These are phyloP conservation scores for Lycia hirtaria DNA, from an alignment of 2,888 invertebrate species.

Conservation along the genomic window DNA sequence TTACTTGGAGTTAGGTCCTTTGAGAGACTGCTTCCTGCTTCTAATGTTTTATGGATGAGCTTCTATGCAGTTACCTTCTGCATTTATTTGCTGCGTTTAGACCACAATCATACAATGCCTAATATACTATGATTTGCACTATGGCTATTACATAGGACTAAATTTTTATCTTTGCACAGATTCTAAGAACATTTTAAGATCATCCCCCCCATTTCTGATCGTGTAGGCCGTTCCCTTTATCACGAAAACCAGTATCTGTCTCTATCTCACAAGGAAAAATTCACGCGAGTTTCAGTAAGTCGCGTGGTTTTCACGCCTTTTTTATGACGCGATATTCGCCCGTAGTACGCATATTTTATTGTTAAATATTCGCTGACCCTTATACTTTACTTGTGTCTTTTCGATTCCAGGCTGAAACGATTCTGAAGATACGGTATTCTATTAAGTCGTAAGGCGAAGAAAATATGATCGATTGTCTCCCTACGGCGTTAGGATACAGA, in stretches of 20 bases:
- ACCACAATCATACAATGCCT: slow-evolving; percentile 10
- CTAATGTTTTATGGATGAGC: slow-evolving; percentile 82
- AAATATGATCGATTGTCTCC: not conserved
- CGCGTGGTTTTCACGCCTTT: slow-evolving; percentile 61
- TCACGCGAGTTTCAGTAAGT: slow-evolving; percentile 67
- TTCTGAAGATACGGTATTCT: slow-evolving; percentile 33
- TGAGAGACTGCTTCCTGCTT: slow-evolving; percentile 70
- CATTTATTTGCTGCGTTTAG: slow-evolving; percentile 45
- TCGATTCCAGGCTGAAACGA: slow-evolving; percentile 39
- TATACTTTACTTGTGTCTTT: slow-evolving; percentile 45
- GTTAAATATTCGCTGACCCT: slow-evolving; percentile 36
- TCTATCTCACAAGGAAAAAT: slow-evolving; percentile 78
- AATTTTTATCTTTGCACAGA: slow-evolving; percentile 57
- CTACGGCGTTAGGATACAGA: not conserved
- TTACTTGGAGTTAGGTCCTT: slow-evolving; percentile 81
- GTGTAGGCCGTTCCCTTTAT: slow-evolving; percentile 82
- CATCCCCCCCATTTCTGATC: slow-evolving; percentile 73
- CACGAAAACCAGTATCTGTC: slow-evolving; percentile 76
- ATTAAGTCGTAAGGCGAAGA: slow-evolving; percentile 11
- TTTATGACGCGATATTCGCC: slow-evolving; percentile 44
- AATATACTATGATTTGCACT: not conserved
- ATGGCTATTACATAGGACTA: slow-evolving; percentile 22
- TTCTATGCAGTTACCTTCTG: slow-evolving; percentile 67
- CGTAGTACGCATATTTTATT: slow-evolving; percentile 35
- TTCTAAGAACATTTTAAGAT: slow-evolving; percentile 78